Evolutionary conservation across 2,888 invertebrate species (phyloP), one percentile per base, ranked within the genome.

Genomic region (Drosophila paranaensis): DNA sequence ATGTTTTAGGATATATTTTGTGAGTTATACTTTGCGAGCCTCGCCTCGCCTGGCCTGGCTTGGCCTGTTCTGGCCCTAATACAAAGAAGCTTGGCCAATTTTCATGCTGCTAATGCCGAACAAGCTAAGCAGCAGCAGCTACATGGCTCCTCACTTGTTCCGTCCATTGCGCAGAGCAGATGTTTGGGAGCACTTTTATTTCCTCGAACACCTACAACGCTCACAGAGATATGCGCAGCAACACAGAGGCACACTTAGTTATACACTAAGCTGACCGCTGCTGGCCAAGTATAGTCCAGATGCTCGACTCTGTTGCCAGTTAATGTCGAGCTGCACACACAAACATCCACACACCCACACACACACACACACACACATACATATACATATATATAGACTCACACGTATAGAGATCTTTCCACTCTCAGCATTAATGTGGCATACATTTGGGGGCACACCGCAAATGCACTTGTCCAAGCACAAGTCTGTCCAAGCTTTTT

Each of bases 391-490:
- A 20, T 20, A 20, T 20, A 20, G 20, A 20, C 20, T 20, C 60
- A 45, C 45, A 57, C 46, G 37, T 50, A 50, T 35, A 53, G 16
- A 57, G 65, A 72, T 60, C 67, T 56, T 61, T 62, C 76, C 69
- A 78, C 73, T 80, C 70, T 78, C 66, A 67, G 73, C 79, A 85
- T 84, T 84, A 88, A 82, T 81, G 73, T 85, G 73, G 85, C 77
- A 79, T 81, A 80, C 79, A 85, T 85, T 85, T 71, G 78, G 74
- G 81, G 78, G 85, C 74, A 74, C 43, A 78, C 85, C 83, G 66
- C 84, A 84, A 87, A 84, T 84, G 85, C 84, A 83, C 86, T 85
- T 81, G 82, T 63, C 69, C 86, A 51, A 74, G 73, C 63, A 61
- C 63, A 66, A 58, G 58, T 69, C 58, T 57, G 60, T 43, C 62